phyloP scores from a whole-genome alignment of 2,797 vertebrate genomes.

The Leuciscus waleckii region DNA sequence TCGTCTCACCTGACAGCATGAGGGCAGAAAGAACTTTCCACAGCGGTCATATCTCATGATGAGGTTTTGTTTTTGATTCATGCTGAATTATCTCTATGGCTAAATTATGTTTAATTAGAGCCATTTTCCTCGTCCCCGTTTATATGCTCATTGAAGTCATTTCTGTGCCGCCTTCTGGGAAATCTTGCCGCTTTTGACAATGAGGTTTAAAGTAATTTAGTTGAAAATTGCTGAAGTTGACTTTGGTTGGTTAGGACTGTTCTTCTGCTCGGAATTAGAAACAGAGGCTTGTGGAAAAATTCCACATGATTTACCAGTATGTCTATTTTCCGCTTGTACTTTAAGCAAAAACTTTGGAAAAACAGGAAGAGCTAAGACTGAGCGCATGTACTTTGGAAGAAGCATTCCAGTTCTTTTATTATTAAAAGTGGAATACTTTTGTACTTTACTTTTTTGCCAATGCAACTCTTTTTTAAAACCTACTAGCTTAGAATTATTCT shows the following conservation, averaged over 20 bases:
- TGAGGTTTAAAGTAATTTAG: constrained; percentile 12
- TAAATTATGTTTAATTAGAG: constrained; percentile 53
- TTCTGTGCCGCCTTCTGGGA: constrained; percentile 26
- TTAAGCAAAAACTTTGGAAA: neutral
- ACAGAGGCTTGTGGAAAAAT: neutral
- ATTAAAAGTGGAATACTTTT: neutral
- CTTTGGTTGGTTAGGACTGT: neutral
- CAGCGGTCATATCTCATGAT: constrained; percentile 38
- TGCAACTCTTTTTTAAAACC: neutral
- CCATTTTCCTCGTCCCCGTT: constrained; percentile 40
- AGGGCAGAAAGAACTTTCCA: neutral
- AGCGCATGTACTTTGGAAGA: neutral
- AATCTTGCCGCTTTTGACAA: constrained; percentile 23
- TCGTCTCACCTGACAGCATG: neutral
- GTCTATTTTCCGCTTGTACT: neutral
- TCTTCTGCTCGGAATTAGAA: constrained; percentile 20
- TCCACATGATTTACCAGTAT: neutral
- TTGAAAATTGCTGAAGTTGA: constrained; percentile 7
- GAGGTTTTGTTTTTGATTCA: constrained; percentile 33
- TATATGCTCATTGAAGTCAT: constrained; percentile 51
- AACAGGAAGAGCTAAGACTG: neutral
- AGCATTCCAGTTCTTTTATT: neutral
- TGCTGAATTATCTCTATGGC: constrained; percentile 50
- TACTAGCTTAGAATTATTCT: neutral
- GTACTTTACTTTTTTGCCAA: neutral